These are phyloP conservation scores for Oreohelix idahoensis DNA, from an alignment of 1,140 invertebrate species.

Conservation along the genomic window DNA sequence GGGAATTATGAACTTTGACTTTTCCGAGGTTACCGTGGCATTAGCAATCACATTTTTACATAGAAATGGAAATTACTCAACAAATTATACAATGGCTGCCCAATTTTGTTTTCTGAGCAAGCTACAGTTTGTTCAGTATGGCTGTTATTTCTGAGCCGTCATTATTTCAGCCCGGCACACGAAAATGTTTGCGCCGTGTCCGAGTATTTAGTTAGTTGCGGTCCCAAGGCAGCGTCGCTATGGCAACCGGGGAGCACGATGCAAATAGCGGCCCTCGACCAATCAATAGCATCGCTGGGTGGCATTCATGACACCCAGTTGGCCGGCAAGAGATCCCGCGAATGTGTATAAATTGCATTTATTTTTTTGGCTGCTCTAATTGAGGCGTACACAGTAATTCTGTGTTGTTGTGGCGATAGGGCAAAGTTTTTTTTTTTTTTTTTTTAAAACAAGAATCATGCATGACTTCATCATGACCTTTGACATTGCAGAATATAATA, in stretches of 20 bases:
- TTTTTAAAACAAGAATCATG: too few relatives aligned
- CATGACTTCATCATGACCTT: too few relatives aligned
- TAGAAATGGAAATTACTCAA: not conserved
- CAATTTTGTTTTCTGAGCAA: not conserved
- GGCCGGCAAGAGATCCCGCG: not conserved
- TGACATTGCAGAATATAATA: too few relatives aligned
- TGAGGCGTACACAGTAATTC: not conserved
- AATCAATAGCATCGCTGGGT: not conserved
- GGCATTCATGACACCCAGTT: not conserved
- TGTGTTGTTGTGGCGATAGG: too few relatives aligned
- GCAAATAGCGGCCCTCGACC: slow-evolving; percentile 17
- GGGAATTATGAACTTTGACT: not conserved
- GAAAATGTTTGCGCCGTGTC: not conserved
- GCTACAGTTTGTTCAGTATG: not conserved
- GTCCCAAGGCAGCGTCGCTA: slow-evolving; percentile 18
- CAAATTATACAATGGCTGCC: not conserved
- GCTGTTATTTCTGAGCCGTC: not conserved
- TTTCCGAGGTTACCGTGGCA: not conserved
- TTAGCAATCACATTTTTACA: not conserved
- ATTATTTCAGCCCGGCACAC: not conserved
- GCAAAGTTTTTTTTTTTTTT: too few relatives aligned
- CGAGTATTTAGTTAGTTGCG: slow-evolving; percentile 23
- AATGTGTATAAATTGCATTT: not conserved
- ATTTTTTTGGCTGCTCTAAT: not conserved
- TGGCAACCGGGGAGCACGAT: slow-evolving; percentile 16